Evolutionary conservation across 2,797 vertebrate species (phyloP).

Genomic region (Pampus argenteus): DNA sequence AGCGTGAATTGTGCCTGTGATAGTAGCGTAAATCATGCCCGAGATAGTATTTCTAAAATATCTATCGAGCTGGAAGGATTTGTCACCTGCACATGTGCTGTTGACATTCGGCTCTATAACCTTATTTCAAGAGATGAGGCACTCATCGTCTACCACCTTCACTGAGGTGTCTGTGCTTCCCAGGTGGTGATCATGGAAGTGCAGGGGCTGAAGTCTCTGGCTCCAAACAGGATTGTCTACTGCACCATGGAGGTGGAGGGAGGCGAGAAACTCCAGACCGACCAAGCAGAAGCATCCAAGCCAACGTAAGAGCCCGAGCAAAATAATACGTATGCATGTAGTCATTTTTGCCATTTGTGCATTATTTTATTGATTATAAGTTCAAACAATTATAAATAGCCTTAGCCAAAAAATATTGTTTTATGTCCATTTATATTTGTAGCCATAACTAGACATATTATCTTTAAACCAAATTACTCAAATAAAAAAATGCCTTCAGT

Average conservation of each 20-base stretch:
- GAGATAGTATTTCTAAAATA: constrained; percentile 23
- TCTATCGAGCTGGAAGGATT: constrained; percentile 23
- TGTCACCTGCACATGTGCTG: constrained; percentile 16
- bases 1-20: constrained; percentile 24
- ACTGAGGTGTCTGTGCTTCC: constrained; percentile 55
- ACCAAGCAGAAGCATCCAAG: constrained; percentile 98
- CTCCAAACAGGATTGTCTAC: constrained; percentile 98
- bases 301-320: constrained; percentile 91
- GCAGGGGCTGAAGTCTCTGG: constrained; percentile 95
- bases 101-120: constrained; percentile 23
- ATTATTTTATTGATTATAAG: neutral
- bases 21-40: constrained; percentile 32
- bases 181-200: constrained; percentile 99
- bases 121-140: constrained; percentile 47
- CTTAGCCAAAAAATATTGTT: neutral
- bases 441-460: neutral
- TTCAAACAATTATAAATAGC: too few species aligned
- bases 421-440: neutral
- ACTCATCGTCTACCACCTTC: constrained; percentile 35
- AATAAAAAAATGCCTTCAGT: neutral
- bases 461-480: neutral
- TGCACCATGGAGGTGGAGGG: constrained; percentile 99
- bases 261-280: constrained; percentile 98
- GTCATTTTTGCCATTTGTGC: neutral
- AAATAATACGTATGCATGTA: too few species aligned